Base-by-base conservation (phyloP, 2,888 invertebrate species). In the Zeuzera pyrina region DNA sequence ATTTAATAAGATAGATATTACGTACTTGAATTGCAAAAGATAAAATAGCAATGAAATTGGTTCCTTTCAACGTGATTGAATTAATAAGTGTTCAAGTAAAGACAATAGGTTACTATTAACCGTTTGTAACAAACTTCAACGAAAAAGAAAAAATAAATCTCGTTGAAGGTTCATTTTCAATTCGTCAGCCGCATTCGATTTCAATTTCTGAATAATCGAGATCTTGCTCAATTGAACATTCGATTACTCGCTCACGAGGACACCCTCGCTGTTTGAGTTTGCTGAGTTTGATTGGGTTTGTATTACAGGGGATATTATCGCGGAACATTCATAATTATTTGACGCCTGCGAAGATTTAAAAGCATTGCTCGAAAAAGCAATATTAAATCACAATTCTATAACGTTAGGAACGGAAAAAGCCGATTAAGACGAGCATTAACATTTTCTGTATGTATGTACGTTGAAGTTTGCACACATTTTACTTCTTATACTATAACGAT, bases 211-310 rank as follows among this genome's bases (percentile, higher is more conserved):
- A 60, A 78, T 77, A 77, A 77, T 77, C 72, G 70, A 73, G 73
- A 74, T 71, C 72, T 73, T 77, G 72, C 72, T 78, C 79, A 79
- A 79, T 78, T 77, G 79, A 78, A 74, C 70, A 76, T 67, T 72
- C 76, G 74, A 77, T 73, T 71, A 76, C 72, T 73, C 76, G 76
- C 72, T 77, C 73, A 76, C 69, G 65, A 57, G 61, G 64, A 71
- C 67, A 65, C 61, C 60, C 59, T 57, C 65, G 60, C 57, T 74
- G 67, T 73, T 72, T 68, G 74, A 78, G 69, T 79, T 78, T 73
- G 72, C 67, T 45, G 56, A 72, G 64, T 72, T 74, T 79, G 73
- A 79, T 79, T 78, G 69, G 63, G 66, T 79, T 78, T 77, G 65
- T 70, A 60, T 59, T 69, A 69, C 67, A 63, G 48, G 42, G 50